Evolutionary conservation across 1,140 invertebrate species (phyloP).

Genomic region (Atta cephalotes): DNA sequence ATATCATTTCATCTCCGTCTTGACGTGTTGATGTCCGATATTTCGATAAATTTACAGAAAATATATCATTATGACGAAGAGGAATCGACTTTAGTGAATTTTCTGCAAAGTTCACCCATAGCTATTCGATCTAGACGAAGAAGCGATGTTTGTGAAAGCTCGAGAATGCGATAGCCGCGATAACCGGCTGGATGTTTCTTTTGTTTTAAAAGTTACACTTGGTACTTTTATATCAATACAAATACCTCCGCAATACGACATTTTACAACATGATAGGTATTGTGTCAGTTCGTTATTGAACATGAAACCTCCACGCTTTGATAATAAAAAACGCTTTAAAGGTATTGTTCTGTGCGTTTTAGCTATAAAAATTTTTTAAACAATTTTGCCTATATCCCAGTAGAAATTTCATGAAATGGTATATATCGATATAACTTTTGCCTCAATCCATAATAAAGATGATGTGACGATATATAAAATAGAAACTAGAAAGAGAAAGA

Average conservation of each 20-base stretch:
- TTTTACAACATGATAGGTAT: background rate
- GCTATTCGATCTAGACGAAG: slow-evolving; percentile 26
- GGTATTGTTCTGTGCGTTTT: background rate
- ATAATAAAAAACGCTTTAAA: slow-evolving; percentile 6
- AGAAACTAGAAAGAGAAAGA: background rate
- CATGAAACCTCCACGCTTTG: slow-evolving; percentile 6
- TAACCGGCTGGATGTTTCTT: slow-evolving; percentile 27
- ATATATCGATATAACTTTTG: background rate
- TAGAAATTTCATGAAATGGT: background rate
- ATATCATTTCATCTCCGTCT: background rate
- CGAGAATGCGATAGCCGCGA: slow-evolving; percentile 28
- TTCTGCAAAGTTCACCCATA: slow-evolving; percentile 7
- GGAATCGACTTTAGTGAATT: slow-evolving; percentile 4
- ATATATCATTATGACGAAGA: slow-evolving; percentile 18
- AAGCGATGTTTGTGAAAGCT: slow-evolving; percentile 44
- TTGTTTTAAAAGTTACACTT: slow-evolving; percentile 51
- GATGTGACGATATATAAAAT: background rate
- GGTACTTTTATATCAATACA: slow-evolving; percentile 26
- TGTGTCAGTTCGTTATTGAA: slow-evolving; percentile 34
- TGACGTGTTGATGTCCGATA: background rate
- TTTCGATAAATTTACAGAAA: slow-evolving; percentile 25
- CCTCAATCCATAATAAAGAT: background rate
- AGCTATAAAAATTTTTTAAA: slow-evolving; percentile 20
- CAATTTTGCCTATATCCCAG: too few relatives aligned
- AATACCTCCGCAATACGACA: background rate